phyloP scores from a whole-genome alignment of 2,797 vertebrate species.

The Carapus acus region DNA sequence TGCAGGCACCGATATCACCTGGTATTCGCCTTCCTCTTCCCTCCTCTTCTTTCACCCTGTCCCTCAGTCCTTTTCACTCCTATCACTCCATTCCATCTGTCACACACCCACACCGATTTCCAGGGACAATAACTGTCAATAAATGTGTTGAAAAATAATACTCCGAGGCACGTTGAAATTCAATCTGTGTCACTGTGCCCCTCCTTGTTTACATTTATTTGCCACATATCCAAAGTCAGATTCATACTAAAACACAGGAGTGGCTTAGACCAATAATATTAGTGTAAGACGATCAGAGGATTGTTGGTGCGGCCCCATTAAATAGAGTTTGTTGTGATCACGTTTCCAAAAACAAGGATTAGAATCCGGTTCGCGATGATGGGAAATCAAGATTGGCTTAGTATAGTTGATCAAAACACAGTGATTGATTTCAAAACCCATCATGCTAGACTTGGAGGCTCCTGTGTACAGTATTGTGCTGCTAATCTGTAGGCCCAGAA shows the following conservation, averaged over 20 bases:
- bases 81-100: conserved; percentile 56
- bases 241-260: too few relatives aligned
- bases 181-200: conserved; percentile 8
- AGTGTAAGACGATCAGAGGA: conserved; percentile 23
- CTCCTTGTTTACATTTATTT: background rate
- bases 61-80: conserved; percentile 53
- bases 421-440: too few relatives aligned
- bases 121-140: conserved; percentile 9
- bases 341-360: conserved; percentile 44
- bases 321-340: conserved; percentile 39
- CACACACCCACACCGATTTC: conserved; percentile 20
- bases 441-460: conserved; percentile 16
- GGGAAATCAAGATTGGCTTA: conserved; percentile 44
- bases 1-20: conserved; percentile 56
- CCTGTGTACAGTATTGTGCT: background rate
- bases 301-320: conserved; percentile 17
- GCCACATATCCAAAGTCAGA: background rate
- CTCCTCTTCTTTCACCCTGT: conserved; percentile 52
- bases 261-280: too few relatives aligned
- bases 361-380: conserved; percentile 44
- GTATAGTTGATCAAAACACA: conserved; percentile 45
- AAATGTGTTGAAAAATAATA: conserved; percentile 23
- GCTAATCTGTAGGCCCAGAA: background rate
- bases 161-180: background rate
- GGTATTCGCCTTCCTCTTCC: conserved; percentile 49